Conservation (phyloP, 2,888 invertebrate species). For the Auanema sp. region DNA sequence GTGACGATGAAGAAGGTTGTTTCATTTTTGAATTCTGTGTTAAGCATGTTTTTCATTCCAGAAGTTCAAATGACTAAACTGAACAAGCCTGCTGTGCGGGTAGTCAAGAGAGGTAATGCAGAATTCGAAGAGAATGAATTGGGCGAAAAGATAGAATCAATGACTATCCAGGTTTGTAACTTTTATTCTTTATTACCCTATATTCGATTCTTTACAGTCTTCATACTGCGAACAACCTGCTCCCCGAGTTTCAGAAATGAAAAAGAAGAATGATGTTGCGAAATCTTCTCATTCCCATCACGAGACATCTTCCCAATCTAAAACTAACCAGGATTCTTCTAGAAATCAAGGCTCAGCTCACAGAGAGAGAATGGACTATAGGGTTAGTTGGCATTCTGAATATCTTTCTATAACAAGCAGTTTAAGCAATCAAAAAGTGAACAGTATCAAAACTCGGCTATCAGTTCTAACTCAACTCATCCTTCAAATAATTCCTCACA, state of each 20-base stretch:
- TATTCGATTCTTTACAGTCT: not conserved
- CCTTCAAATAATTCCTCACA: constrained; percentile 13
- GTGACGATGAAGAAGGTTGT: constrained; percentile 46
- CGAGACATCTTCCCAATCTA: too few species aligned
- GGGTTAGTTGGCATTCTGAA: too few species aligned
- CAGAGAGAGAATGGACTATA: too few species aligned
- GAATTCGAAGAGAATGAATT: constrained; percentile 7
- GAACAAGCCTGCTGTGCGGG: constrained; percentile 34
- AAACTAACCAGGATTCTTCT: too few species aligned
- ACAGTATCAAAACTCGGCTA: too few species aligned
- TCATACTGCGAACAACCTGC: too few species aligned
- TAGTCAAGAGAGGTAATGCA: constrained; percentile 29
- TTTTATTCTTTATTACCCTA: not conserved
- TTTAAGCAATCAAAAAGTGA: too few species aligned
- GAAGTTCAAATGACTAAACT: constrained; percentile 47
- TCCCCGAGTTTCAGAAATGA: too few species aligned
- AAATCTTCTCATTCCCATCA: too few species aligned
- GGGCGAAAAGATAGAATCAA: not conserved
- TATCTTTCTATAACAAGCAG: too few species aligned
- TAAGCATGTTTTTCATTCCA: constrained; percentile 21
- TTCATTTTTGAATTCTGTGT: not conserved
- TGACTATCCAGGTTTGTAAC: constrained; percentile 5
- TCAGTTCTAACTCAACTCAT: not conserved
- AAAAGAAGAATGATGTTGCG: too few species aligned
- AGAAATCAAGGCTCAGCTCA: too few species aligned